phyloP scores from a whole-genome alignment of 2,797 vertebrate genomes.

The Spea hammondii region DNA sequence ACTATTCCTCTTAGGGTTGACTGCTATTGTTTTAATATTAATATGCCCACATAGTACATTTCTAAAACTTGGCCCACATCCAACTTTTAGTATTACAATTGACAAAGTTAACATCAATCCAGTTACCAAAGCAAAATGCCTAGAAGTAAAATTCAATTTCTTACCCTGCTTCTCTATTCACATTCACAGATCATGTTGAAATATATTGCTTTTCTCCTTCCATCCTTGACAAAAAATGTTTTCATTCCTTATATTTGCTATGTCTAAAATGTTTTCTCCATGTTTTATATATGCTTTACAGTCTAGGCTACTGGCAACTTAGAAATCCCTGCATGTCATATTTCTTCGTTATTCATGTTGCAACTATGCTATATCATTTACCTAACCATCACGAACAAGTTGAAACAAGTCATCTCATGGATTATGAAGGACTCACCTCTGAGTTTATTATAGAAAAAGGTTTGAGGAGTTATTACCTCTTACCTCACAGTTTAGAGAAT shows the following conservation, averaged over 20 bases:
- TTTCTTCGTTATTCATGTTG: too few species aligned
- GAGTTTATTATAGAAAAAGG: too few species aligned
- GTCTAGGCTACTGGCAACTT: not conserved
- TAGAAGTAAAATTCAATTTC: not conserved
- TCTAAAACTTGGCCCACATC: not conserved
- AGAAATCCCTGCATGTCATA: too few species aligned
- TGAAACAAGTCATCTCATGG: too few species aligned
- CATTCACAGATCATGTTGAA: not conserved
- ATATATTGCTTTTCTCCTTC: not conserved
- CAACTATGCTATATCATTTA: too few species aligned
- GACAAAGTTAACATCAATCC: not conserved
- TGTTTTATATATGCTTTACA: not conserved
- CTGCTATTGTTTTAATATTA: constrained; percentile 5
- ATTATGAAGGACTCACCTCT: too few species aligned
- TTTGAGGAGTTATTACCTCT: too few species aligned
- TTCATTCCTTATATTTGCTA: not conserved
- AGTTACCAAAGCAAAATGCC: not conserved
- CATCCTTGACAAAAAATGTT: not conserved
- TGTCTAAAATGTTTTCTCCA: too few species aligned
- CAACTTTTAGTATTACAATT: constrained; percentile 5
- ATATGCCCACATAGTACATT: not conserved
- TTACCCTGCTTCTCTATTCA: not conserved
- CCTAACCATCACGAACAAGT: too few species aligned
- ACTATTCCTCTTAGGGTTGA: not conserved
- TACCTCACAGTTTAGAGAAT: too few species aligned